phyloP scores from a whole-genome alignment of 2,113 vertebrate genomes.

The Periophthalmodon schlosseri region DNA sequence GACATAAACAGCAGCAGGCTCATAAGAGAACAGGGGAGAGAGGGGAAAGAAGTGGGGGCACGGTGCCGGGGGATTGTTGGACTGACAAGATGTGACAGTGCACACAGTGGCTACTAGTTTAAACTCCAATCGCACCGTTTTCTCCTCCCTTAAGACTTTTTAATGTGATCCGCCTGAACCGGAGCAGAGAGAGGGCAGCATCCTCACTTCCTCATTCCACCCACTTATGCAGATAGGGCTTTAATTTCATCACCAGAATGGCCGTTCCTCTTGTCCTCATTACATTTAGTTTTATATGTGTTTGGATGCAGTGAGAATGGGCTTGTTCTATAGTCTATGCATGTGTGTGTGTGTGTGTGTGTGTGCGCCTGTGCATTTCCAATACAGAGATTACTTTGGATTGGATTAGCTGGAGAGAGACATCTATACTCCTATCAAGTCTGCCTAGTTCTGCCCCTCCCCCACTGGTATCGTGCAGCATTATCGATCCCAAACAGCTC shows the following conservation, averaged over 20 bases:
- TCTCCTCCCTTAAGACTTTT: slow-evolving; percentile 64
- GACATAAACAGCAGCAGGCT: slow-evolving; percentile 9
- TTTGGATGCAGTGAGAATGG: slow-evolving; percentile 37
- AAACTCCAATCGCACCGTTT: slow-evolving; percentile 75
- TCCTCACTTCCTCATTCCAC: slow-evolving; percentile 25
- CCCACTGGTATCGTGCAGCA: slow-evolving; percentile 49
- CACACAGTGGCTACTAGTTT: slow-evolving; percentile 70
- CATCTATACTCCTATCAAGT: slow-evolving; percentile 63
- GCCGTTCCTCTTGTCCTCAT: slow-evolving; percentile 43
- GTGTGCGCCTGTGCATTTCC: slow-evolving; percentile 1
- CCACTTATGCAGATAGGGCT: slow-evolving; percentile 48
- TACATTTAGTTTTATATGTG: slow-evolving; percentile 47
- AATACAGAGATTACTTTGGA: slow-evolving; percentile 55
- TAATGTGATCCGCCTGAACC: slow-evolving; percentile 66
- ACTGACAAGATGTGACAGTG: slow-evolving; percentile 74
- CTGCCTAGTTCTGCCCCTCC: slow-evolving; percentile 39
- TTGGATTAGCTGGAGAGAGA: slow-evolving; percentile 69
- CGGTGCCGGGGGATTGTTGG: slow-evolving; percentile 51
- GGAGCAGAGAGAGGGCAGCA: slow-evolving; percentile 30
- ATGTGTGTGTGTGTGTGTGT: slow-evolving; percentile 9
- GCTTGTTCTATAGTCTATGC: neutral
- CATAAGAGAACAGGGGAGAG: slow-evolving; percentile 5
- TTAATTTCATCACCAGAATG: slow-evolving; percentile 60
- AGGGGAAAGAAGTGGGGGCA: slow-evolving; percentile 11
- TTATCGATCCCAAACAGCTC: slow-evolving; percentile 74